Base-by-base conservation (phyloP, 1,140 invertebrate genomes). In the Heliconius melpomene region DNA sequence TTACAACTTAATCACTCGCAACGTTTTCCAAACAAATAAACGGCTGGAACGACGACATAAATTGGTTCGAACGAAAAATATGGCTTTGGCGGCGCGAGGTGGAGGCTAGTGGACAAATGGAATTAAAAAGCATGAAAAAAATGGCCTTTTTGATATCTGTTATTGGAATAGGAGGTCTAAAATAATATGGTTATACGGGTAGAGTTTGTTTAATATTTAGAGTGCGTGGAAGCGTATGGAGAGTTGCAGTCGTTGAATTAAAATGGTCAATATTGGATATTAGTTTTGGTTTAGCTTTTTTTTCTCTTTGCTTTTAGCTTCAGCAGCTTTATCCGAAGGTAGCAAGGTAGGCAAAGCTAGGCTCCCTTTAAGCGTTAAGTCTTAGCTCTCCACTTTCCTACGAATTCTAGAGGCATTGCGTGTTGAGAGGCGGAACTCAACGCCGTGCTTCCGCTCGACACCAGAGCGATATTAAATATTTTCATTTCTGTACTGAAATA, bases 31-130 rank as follows among this genome's bases (percentile, higher is more conserved):
- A 77, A 80, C 79, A 80, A 85, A 88, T 87, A 85, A 85, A 88
- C 83, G 88, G 77, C 82, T 7, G 79, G 83, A 84, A 84, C 77
- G 82, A 82, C 74, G 86, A 87, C 85, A 86, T 88, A 88, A 88
- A 86, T 88, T 85, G 84, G 83, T 86, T 84, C 50, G 72, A 83
- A 82, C 81, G 83, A 79, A 85, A 89, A 85, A 86, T 87, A 89
- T 85, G 83, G 87, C 79, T 75, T 81, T 72, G 79, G 80, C 72
- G 75, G 32, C 60, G 36, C 77, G 74, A 73, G 76, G 81, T 79
- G 73, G 79, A 72, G 71, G 75, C 38, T 74, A 81, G 78, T 79
- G 81, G 79, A 79, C 77, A 75, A 80, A 75, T 76, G 78, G 77
- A 83, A 79, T 79, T 80, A 83, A 84, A 80, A 77, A 54, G n/a